Conservation (phyloP, 64 coral and sea anemone species). For the Porites australiensis region DNA sequence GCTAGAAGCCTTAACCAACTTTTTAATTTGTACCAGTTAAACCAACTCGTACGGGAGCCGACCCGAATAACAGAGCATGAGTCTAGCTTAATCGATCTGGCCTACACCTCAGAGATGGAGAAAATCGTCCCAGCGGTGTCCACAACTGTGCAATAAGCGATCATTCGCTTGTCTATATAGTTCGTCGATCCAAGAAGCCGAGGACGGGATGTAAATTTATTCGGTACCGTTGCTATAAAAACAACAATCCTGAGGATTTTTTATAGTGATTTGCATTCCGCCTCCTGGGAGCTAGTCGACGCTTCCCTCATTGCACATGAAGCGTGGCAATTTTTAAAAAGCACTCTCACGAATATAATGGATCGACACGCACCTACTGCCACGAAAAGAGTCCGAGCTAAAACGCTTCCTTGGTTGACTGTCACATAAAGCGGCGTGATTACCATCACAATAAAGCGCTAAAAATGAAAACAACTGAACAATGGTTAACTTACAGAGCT, state of each 20-base stretch:
- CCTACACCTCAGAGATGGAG: background rate
- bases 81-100: constrained; percentile 13
- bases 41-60: constrained; percentile 26
- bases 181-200: background rate
- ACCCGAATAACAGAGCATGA: constrained; percentile 18
- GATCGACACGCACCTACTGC: background rate
- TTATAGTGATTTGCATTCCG: background rate
- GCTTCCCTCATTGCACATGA: background rate
- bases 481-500: background rate
- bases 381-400: background rate
- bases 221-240: background rate
- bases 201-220: background rate
- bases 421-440: background rate
- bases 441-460: constrained; percentile 7
- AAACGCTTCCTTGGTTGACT: constrained; percentile 14
- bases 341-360: background rate
- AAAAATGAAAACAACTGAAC: background rate
- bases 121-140: constrained; percentile 37
- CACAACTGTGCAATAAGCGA: constrained; percentile 6
- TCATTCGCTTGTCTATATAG: constrained; percentile 6
- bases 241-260: background rate
- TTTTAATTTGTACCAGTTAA: constrained; percentile 47
- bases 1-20: background rate
- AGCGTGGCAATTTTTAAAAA: constrained; percentile 11
- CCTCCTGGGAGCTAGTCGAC: constrained; percentile 24